A percentile compares a stretch with the other conserved stretches of the same genome.
phyloP scores from a whole-genome alignment of 2,888 invertebrate genomes.

The Dichetophora obliterata region DNA sequence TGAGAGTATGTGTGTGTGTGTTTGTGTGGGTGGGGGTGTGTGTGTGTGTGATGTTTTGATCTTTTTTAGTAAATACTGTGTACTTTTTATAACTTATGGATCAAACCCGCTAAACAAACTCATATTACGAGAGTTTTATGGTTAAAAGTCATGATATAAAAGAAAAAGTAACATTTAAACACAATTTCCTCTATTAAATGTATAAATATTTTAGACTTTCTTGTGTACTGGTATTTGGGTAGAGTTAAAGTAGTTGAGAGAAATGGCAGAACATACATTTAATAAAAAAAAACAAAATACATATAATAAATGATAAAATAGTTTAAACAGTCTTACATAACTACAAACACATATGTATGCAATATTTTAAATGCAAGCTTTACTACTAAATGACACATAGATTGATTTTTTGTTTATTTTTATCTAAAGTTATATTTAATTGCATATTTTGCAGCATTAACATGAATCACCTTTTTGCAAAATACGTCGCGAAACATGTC shows the following conservation, averaged over 20 bases:
- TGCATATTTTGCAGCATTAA: neutral
- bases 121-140: neutral
- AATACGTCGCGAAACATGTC: neutral
- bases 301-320: neutral
- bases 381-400: slow-evolving; percentile 36
- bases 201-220: too few relatives aligned
- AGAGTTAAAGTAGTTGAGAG: neutral
- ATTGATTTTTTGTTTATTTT: slow-evolving; percentile 18
- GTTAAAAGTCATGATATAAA: too few relatives aligned
- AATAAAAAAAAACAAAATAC: neutral
- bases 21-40: too few relatives aligned
- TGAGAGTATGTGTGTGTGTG: too few relatives aligned
- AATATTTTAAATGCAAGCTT: slow-evolving; percentile 26
- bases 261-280: neutral
- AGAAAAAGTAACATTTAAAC: too few relatives aligned
- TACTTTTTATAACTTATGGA: neutral
- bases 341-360: neutral
- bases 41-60: too few relatives aligned
- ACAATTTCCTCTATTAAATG: too few relatives aligned
- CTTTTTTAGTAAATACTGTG: neutral
- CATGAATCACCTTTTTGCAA: neutral
- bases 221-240: too few relatives aligned
- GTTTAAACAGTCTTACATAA: neutral
- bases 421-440: neutral
- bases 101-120: neutral